These are phyloP conservation scores for Cantharis nigra DNA, from an alignment of 2,888 invertebrate species.

Conservation along the genomic window DNA sequence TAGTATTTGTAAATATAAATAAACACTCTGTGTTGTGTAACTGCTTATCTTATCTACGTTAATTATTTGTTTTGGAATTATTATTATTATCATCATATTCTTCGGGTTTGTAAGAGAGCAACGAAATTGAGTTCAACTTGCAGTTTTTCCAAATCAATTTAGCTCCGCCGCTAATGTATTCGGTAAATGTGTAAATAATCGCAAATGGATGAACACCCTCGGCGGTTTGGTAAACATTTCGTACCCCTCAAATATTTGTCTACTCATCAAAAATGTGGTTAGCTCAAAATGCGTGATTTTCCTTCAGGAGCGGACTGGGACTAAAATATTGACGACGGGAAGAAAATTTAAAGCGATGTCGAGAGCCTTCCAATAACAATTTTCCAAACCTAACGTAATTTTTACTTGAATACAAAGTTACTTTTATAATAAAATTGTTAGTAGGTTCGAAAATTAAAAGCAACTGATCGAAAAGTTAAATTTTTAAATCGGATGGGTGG, in stretches of 20 bases:
- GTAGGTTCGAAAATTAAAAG: no score
- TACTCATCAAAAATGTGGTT: not conserved
- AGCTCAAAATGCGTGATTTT: not conserved
- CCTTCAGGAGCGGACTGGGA: not conserved
- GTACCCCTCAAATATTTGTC: not conserved
- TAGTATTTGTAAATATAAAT: not conserved
- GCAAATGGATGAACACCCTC: not conserved
- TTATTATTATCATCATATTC: not conserved
- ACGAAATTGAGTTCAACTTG: not conserved
- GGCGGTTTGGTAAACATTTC: not conserved
- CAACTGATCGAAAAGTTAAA: no score
- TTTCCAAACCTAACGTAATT: no score
- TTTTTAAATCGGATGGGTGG: no score
- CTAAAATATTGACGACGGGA: not conserved
- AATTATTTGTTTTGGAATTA: not conserved
- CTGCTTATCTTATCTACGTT: not conserved
- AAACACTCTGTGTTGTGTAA: not conserved
- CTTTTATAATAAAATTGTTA: no score
- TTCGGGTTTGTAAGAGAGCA: not conserved
- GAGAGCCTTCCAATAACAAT: no score
- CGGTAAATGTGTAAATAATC: not conserved
- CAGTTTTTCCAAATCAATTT: not conserved
- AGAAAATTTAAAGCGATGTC: no score
- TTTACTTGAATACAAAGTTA: no score
- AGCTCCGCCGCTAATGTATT: not conserved